phyloP scores from a whole-genome alignment of 2,888 invertebrate genomes.

The Heteromyza rotundicornis region DNA sequence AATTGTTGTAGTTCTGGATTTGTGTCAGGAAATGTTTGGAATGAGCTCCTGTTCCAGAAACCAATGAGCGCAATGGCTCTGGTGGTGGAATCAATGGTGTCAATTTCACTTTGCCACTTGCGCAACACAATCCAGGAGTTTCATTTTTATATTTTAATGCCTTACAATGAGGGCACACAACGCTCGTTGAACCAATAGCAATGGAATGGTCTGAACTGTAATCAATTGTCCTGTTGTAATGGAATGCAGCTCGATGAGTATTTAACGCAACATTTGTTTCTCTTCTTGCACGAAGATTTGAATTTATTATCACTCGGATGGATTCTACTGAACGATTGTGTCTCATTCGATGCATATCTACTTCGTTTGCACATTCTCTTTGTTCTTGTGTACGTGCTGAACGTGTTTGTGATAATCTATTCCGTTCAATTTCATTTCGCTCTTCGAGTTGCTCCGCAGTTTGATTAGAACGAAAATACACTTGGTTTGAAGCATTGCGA shows the following conservation, averaged over 20 bases:
- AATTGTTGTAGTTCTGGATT: background rate
- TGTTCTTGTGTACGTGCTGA: no score
- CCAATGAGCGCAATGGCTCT: slow-evolving; percentile 15
- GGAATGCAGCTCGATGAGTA: background rate
- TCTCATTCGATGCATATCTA: no score
- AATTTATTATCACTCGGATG: no score
- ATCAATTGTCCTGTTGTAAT: background rate
- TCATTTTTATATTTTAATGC: slow-evolving; percentile 8
- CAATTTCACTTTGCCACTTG: slow-evolving; percentile 20
- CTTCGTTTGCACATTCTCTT: no score
- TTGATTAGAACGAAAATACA: no score
- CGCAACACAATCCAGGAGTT: slow-evolving; percentile 20
- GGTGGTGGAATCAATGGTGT: slow-evolving; percentile 15
- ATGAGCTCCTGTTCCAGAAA: background rate
- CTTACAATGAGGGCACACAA: slow-evolving; percentile 22
- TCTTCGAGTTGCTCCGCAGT: no score
- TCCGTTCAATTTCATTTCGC: no score
- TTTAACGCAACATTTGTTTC: no score
- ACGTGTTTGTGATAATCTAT: no score
- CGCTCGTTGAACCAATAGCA: background rate
- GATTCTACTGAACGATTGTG: no score
- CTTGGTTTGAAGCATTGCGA: no score
- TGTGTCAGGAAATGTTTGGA: background rate
- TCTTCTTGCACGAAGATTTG: no score
- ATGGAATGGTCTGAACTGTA: background rate